Base-by-base conservation (phyloP, 2,888 invertebrate species). In the Onchidella celtica region DNA sequence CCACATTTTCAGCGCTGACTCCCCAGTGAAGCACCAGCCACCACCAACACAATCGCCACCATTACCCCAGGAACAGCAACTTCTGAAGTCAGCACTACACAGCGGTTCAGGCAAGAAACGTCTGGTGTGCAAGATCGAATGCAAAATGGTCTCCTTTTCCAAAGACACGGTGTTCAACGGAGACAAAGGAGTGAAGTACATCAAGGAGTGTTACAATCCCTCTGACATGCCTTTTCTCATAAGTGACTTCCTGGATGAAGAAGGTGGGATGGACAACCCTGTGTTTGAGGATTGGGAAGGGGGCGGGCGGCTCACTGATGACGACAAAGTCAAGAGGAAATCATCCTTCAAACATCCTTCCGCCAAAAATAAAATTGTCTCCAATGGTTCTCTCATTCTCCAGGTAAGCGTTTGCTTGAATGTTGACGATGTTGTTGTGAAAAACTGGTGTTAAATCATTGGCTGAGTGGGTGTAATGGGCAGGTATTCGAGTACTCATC, bases 121-220 rank as follows among this genome's bases (percentile, higher is more conserved):
- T 29, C 57, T 3, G 6, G 0, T 70, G 6, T 74, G 79, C 11
- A 63, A 63, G n/a, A 84, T 83, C 14, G 88, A 88, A 81, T 77
- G 80, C 3, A 89, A 88, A 70, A 83, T 83, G 72, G 89, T 89
- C 38, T 88, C 87, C 24, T 89, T 89, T 83, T 86, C 89, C 29
- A 77, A 88, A 34, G 89, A 88, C 73, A 89, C 89, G 24, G 86
- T 88, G 36, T 89, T 89, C 66, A 89, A 88, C 83, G 89, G 89
- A 63, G 85, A 86, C 57, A 88, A 88, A 80, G 82, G 84, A 66
- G 87, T 86, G n/a, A 27, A 32, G 24, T 79, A 79, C 57, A 47
- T 79, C 38, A 79, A 79, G 38, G 79, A 79, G 21, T 66, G 79
- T 29, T 66, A 73, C 57, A 79, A 55, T 11, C 79, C 66, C 1